Evolutionary conservation across 2,113 vertebrate species (phyloP).

Genomic region (Apteryx owenii): DNA sequence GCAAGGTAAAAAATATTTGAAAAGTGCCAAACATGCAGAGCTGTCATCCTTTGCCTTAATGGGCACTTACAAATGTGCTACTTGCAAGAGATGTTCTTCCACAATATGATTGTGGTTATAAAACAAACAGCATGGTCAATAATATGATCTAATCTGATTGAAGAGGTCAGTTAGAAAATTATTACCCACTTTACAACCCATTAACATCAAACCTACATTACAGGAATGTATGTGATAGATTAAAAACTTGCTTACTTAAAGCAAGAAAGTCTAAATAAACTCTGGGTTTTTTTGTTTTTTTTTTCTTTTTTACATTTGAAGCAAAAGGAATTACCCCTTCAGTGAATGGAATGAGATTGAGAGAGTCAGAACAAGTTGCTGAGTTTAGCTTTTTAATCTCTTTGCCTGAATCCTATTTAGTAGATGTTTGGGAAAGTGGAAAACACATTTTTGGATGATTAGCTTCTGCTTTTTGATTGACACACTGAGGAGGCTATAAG

Average conservation of each 20-base stretch:
- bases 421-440: slow-evolving; percentile 11
- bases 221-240: slow-evolving; percentile 77
- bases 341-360: slow-evolving; percentile 12
- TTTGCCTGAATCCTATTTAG: slow-evolving; percentile 13
- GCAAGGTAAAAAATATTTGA: slow-evolving; percentile 56
- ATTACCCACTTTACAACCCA: slow-evolving; percentile 83
- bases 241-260: slow-evolving; percentile 81
- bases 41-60: slow-evolving; percentile 78
- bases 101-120: slow-evolving; percentile 81
- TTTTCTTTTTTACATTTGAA: slow-evolving; percentile 29
- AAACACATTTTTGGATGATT: slow-evolving; percentile 36
- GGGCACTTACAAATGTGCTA: slow-evolving; percentile 77
- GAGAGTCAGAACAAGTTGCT: slow-evolving; percentile 48
- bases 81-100: slow-evolving; percentile 73
- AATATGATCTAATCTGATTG: slow-evolving; percentile 82
- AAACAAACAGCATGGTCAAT: slow-evolving; percentile 81
- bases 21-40: slow-evolving; percentile 75
- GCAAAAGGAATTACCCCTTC: slow-evolving; percentile 57
- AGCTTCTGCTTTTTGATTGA: slow-evolving; percentile 50
- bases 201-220: slow-evolving; percentile 80
- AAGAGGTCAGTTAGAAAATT: slow-evolving; percentile 80
- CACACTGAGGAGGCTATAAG: slow-evolving; percentile 17
- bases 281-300: slow-evolving; percentile 31
- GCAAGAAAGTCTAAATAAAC: slow-evolving; percentile 74
- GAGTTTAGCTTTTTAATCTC: slow-evolving; percentile 41